Evolutionary conservation across 1,140 invertebrate genomes (phyloP), one percentile per base, ranked within the genome.

Genomic region (Lepidurus couesii): DNA sequence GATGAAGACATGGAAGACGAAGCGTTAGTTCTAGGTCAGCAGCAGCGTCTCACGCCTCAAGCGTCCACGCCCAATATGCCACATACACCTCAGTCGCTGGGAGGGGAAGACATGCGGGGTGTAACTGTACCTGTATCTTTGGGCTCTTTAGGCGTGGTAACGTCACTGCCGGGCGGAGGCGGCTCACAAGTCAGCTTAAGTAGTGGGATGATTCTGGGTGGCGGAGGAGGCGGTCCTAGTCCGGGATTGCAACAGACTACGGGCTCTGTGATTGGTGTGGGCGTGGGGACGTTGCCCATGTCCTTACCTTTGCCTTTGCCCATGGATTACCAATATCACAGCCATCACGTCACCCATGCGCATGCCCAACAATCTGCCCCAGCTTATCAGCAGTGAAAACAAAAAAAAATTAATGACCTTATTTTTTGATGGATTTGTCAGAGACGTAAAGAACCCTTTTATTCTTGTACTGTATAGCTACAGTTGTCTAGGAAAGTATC

Each of bases 281-380:
- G 53, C 21, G 53, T 65, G 16, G 53, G 53, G 53, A 45, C 78
- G 10, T 65, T 65, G 13, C 53, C 53, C 53, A 74, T 79, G 73
- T 74, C 78, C 0, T n/a, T 79, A 75, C 78, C 78, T n/a, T 44
- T 79, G 44, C 78, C 78, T 21, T 75, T 79, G 21, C 44, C 78
- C 73, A 79, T 79, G 78, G 78, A 79, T 44, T 79, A 79, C 43
- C 78, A 79, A 75, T 24, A 74, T 24, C 75, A 79, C 74, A 47
- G 73, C 34, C 76, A 77, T 42, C 45, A 65, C 76, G 44, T 53
- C 42, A 42, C 77, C 44, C 53, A 73, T 44, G 34, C 78, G 42
- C 74, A 47, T 77, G 42, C 75, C 78, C 78, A 79, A 16, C 24
- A 74, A 47, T 47, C 73, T 45, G 78, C 73, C 53, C 73, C 78